Evolutionary conservation across 2,888 invertebrate genomes (phyloP).

Genomic region (Andrena bucephala): DNA sequence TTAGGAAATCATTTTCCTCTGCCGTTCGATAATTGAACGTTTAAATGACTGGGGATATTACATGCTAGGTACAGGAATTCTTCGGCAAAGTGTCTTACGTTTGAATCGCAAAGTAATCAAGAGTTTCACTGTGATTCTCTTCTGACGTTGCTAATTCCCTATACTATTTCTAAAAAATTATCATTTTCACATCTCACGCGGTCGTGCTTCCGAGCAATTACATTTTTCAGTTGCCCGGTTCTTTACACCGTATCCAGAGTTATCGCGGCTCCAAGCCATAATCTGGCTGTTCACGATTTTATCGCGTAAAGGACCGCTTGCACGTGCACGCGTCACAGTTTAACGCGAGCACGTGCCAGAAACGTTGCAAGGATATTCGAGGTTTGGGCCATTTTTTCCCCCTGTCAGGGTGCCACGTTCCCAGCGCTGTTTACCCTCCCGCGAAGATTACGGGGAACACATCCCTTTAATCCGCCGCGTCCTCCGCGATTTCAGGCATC

Average conservation of each 20-base stretch:
- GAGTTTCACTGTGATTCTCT: not conserved
- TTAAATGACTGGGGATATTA: not conserved
- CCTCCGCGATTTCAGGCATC: slow-evolving; percentile 11
- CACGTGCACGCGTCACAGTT: slow-evolving; percentile 34
- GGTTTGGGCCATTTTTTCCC: slow-evolving; percentile 12
- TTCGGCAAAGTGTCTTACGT: not conserved
- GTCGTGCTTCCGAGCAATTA: slow-evolving; percentile 47
- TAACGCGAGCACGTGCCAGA: slow-evolving; percentile 36
- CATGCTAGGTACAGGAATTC: not conserved
- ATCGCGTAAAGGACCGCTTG: slow-evolving; percentile 23
- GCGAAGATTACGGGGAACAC: slow-evolving; percentile 25
- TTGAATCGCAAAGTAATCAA: not conserved
- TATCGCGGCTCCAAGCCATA: slow-evolving; percentile 30
- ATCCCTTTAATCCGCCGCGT: slow-evolving; percentile 33
- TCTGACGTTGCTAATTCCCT: not conserved
- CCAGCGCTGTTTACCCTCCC: slow-evolving; percentile 16
- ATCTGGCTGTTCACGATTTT: slow-evolving; percentile 48
- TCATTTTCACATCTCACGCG: not conserved
- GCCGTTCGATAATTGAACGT: not conserved
- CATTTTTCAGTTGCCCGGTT: slow-evolving; percentile 40
- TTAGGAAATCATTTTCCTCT: not conserved
- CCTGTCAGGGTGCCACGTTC: slow-evolving; percentile 20
- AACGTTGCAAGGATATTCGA: slow-evolving; percentile 31
- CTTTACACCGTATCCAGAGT: slow-evolving; percentile 38
- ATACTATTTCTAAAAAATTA: not conserved